phyloP scores from a whole-genome alignment of 2,113 vertebrate species.

The Alces alces region DNA sequence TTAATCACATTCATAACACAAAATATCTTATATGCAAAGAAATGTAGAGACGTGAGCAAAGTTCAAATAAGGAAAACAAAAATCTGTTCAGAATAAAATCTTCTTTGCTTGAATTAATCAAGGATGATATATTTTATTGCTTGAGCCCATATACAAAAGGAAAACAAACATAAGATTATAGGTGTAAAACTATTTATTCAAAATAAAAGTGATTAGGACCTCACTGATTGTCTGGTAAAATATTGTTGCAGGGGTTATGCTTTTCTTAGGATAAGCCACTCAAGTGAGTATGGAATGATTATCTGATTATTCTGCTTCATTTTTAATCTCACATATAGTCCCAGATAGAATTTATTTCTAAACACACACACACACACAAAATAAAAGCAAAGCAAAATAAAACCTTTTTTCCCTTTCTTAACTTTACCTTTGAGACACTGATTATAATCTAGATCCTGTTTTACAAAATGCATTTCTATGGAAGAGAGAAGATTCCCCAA shows the following conservation, averaged over 20 bases:
- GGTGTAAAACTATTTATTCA: neutral
- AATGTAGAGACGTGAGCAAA: neutral
- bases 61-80: neutral
- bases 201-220: neutral
- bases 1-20: neutral
- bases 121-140: neutral
- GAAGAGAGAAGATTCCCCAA: neutral
- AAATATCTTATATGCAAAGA: neutral
- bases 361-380: neutral
- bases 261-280: neutral
- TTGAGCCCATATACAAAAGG: neutral
- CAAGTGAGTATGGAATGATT: neutral
- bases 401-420: neutral
- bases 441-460: neutral
- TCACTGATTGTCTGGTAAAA: neutral
- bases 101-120: neutral
- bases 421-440: neutral
- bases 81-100: neutral
- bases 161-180: neutral
- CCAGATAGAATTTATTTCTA: neutral
- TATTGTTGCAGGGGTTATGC: neutral
- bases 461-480: conserved; percentile 8
- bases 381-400: neutral
- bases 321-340: neutral
- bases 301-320: neutral